Conservation (phyloP, 2,113 vertebrate species). For the Menura novaehollandiae region DNA sequence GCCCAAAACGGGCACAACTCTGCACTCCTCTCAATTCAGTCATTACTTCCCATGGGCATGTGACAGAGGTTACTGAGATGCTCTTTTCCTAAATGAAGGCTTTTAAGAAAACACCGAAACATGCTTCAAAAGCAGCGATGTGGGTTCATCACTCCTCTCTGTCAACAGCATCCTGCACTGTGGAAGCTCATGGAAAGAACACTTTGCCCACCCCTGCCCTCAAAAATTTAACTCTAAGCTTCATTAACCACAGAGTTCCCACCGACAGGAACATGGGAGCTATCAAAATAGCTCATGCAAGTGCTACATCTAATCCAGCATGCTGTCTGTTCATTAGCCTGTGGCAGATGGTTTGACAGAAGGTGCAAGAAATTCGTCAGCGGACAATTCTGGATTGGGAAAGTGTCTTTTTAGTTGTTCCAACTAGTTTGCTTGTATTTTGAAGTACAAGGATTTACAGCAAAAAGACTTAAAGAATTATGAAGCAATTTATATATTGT, state of each 20-base stretch:
- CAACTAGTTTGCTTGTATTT: neutral
- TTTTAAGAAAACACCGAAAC: neutral
- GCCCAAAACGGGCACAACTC: neutral
- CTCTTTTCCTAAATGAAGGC: neutral
- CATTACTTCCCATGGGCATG: neutral
- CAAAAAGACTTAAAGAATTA: neutral
- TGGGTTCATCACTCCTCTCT: neutral
- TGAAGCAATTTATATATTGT: neutral
- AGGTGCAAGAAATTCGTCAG: slow-evolving; percentile 48
- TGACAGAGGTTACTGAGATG: neutral
- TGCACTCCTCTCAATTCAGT: neutral
- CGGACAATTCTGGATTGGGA: neutral
- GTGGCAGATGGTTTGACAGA: slow-evolving; percentile 60
- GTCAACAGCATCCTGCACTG: neutral
- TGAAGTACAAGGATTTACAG: neutral
- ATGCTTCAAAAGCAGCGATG: neutral
- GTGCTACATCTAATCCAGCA: slow-evolving; percentile 9
- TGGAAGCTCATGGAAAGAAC: neutral
- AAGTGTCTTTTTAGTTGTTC: neutral
- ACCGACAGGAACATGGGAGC: neutral
- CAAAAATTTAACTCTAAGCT: slow-evolving; percentile 1
- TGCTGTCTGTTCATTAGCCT: slow-evolving; percentile 15
- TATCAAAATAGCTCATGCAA: slow-evolving; percentile 22
- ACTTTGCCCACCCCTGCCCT: neutral
- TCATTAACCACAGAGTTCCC: neutral